Percentiles rank a stretch among this genome's conserved stretches.
phyloP scores from a whole-genome alignment of 2,888 invertebrate genomes.

The Candidula unifasciata region DNA sequence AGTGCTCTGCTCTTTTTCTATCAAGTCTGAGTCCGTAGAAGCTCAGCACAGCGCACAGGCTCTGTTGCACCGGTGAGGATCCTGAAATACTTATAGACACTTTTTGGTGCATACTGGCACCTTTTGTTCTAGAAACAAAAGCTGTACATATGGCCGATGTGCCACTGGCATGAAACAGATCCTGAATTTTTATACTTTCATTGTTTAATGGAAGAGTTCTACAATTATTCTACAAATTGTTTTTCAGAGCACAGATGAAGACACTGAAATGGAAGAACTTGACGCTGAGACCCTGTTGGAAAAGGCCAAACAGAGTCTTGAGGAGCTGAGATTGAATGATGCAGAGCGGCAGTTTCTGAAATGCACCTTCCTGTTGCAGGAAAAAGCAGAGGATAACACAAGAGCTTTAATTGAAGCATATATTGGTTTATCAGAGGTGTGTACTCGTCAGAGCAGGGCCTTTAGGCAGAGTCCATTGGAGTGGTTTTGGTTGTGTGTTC shows the following conservation, averaged over 20 bases:
- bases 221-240: not conserved
- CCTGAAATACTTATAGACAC: not conserved
- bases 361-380: slow-evolving; percentile 60
- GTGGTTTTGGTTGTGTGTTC: slow-evolving; percentile 73
- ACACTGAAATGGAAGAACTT: slow-evolving; percentile 52
- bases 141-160: no score
- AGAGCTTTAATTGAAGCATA: slow-evolving; percentile 61
- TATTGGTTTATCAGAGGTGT: slow-evolving; percentile 69
- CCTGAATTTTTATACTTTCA: no score
- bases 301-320: slow-evolving; percentile 52
- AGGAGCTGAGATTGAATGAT: slow-evolving; percentile 62
- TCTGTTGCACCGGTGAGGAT: no score
- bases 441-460: slow-evolving; percentile 66
- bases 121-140: not conserved
- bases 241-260: slow-evolving; percentile 50
- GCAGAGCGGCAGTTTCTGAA: slow-evolving; percentile 68
- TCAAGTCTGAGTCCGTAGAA: no score
- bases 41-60: no score
- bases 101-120: no score
- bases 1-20: no score
- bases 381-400: slow-evolving; percentile 64
- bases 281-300: slow-evolving; percentile 54
- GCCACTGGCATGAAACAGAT: no score
- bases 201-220: no score
- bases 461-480: slow-evolving; percentile 70